A percentile compares a stretch with the other conserved stretches of the same genome.
Evolutionary conservation across 2,113 vertebrate genomes (phyloP).

Genomic region (Lutjanus erythropterus): DNA sequence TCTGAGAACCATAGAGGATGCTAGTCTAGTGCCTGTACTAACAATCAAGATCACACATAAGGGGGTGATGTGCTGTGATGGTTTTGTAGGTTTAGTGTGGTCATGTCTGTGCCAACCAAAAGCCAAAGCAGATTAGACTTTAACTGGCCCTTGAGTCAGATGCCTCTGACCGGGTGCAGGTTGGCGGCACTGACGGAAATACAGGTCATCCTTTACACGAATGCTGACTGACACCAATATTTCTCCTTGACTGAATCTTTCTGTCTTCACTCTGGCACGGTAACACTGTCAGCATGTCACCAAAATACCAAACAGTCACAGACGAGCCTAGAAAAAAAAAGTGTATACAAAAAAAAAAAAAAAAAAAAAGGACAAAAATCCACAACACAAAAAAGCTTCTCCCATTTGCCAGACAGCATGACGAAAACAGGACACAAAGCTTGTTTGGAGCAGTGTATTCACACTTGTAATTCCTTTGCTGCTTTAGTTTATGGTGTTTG

Average conservation of each 20-base stretch:
- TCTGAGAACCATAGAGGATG: background rate
- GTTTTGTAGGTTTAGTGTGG: background rate
- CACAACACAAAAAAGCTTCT: slow-evolving; percentile 21
- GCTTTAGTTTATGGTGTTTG: slow-evolving; percentile 5
- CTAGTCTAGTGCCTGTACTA: background rate
- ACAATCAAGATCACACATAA: background rate
- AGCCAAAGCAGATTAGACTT: background rate
- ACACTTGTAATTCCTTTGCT: background rate
- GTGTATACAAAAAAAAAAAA: slow-evolving; percentile 8
- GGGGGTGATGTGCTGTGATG: no score
- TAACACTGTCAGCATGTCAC: slow-evolving; percentile 19
- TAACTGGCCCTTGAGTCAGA: background rate
- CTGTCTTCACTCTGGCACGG: slow-evolving; percentile 20
- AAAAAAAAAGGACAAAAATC: no score
- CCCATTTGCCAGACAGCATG: background rate
- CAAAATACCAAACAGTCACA: slow-evolving; percentile 12
- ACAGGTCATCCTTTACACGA: background rate
- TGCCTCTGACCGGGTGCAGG: background rate
- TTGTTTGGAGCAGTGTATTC: slow-evolving; percentile 15
- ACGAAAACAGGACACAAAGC: slow-evolving; percentile 11
- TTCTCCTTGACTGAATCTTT: background rate
- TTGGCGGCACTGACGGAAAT: background rate
- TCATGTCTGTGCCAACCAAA: background rate
- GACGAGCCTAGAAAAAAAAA: background rate
- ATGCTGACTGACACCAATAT: background rate